Evolutionary conservation across 1,140 invertebrate species (phyloP).

Genomic region (Brachionus calyciflorus): DNA sequence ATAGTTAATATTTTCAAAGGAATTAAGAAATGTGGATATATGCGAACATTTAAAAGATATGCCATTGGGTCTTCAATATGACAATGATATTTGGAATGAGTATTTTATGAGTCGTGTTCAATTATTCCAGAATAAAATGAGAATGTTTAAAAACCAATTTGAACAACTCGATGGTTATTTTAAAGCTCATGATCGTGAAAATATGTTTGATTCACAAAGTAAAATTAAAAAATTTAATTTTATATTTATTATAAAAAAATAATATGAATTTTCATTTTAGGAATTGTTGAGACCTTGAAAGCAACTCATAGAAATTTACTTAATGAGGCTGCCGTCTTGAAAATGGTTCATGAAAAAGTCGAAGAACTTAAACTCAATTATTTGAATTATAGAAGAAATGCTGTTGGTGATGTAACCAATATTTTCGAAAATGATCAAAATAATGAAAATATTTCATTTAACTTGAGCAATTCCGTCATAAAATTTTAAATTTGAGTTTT

Average conservation of each 20-base stretch:
- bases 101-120: constrained; percentile 40
- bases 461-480: not conserved
- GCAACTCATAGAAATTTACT: constrained; percentile 27
- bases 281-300: constrained; percentile 24
- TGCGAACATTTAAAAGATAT: constrained; percentile 45
- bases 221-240: constrained; percentile 7
- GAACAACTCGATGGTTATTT: constrained; percentile 43
- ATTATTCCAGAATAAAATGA: constrained; percentile 36
- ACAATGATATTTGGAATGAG: constrained; percentile 45
- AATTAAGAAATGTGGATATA: constrained; percentile 41
- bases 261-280: not conserved
- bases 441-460: not conserved
- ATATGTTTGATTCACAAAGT: constrained; percentile 29
- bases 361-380: constrained; percentile 21
- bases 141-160: constrained; percentile 32
- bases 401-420: constrained; percentile 14
- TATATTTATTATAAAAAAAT: not conserved
- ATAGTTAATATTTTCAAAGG: not conserved
- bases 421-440: constrained; percentile 38
- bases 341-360: constrained; percentile 37
- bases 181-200: constrained; percentile 22
- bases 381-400: constrained; percentile 21
- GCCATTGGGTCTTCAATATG: constrained; percentile 37
- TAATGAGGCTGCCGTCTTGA: constrained; percentile 24
- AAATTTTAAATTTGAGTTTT: too few species aligned